Percentiles rank a stretch among this genome's conserved stretches.
Evolutionary conservation across 2,113 vertebrate species (phyloP).

Genomic region (Anguilla rostrata): DNA sequence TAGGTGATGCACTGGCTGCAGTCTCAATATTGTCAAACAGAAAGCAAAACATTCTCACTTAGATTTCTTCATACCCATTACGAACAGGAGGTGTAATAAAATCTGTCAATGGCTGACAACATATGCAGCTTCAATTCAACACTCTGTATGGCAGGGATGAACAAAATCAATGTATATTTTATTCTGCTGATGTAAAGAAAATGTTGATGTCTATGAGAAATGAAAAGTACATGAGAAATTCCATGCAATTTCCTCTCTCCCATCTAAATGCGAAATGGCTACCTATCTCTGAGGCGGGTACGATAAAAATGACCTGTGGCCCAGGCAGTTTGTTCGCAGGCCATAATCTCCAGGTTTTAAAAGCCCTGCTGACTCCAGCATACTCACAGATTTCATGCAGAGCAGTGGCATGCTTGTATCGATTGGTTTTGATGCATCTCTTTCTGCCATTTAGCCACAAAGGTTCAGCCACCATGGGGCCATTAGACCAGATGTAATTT

Average conservation of each 20-base stretch:
- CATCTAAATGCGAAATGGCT: not conserved
- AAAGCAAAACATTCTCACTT: not conserved
- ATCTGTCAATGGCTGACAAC: not conserved
- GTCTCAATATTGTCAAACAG: not conserved
- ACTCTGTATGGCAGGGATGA: not conserved
- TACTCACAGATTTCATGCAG: slow-evolving; percentile 58
- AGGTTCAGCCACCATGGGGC: not conserved
- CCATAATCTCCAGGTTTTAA: slow-evolving; percentile 42
- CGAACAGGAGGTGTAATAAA: not conserved
- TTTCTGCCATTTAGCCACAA: slow-evolving; percentile 22
- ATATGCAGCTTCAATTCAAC: not conserved
- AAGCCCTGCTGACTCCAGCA: slow-evolving; percentile 50
- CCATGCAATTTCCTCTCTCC: not conserved
- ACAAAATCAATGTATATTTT: not conserved
- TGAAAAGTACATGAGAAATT: too few species aligned
- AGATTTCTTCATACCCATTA: not conserved
- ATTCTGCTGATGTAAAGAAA: not conserved
- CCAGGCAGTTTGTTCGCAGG: not conserved
- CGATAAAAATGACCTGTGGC: not conserved
- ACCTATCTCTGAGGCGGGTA: not conserved
- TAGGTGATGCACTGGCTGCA: not conserved
- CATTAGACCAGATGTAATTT: slow-evolving; percentile 44
- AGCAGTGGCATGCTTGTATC: slow-evolving; percentile 51
- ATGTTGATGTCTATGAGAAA: too few species aligned
- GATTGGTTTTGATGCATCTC: slow-evolving; percentile 53